Conservation (phyloP, 2,888 invertebrate species). For the Camptogramma bilineatum region DNA sequence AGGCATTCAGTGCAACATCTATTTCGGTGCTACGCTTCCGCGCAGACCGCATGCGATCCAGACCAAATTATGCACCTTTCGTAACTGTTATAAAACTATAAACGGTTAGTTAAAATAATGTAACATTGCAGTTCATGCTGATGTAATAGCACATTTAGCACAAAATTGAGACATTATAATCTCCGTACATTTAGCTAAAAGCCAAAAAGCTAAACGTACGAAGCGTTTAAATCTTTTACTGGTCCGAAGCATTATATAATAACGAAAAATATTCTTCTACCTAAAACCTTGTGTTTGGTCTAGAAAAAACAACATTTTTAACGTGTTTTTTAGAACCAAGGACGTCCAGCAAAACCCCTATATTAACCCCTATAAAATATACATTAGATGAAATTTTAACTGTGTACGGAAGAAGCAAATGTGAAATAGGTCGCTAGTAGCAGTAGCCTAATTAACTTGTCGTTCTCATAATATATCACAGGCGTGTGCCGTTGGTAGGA, state of each 20-base stretch:
- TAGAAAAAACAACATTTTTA: too few relatives aligned
- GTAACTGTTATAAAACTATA: conserved; percentile 57
- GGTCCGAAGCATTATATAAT: too few relatives aligned
- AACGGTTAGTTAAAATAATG: conserved; percentile 42
- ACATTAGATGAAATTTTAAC: too few relatives aligned
- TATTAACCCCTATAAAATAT: too few relatives aligned
- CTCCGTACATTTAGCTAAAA: too few relatives aligned
- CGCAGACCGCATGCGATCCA: conserved; percentile 47
- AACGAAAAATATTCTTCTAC: too few relatives aligned
- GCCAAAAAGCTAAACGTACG: background rate
- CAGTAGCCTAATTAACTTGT: conserved; percentile 32
- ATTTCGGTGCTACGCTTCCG: conserved; percentile 50
- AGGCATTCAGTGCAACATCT: conserved; percentile 39
- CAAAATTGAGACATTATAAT: background rate
- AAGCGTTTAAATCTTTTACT: too few relatives aligned
- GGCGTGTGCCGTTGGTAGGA: conserved; percentile 22
- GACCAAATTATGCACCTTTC: conserved; percentile 48
- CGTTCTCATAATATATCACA: conserved; percentile 21
- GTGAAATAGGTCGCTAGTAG: conserved; percentile 27
- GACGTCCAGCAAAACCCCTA: too few relatives aligned
- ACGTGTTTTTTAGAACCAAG: too few relatives aligned
- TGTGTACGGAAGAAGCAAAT: conserved; percentile 19
- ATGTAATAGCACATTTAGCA: conserved; percentile 1
- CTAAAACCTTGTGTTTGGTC: too few relatives aligned
- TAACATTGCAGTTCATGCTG: conserved; percentile 24